These are phyloP conservation scores for Motacilla tschutschensis DNA, from an alignment of 2,113 vertebrate genomes.

Conservation along the genomic window DNA sequence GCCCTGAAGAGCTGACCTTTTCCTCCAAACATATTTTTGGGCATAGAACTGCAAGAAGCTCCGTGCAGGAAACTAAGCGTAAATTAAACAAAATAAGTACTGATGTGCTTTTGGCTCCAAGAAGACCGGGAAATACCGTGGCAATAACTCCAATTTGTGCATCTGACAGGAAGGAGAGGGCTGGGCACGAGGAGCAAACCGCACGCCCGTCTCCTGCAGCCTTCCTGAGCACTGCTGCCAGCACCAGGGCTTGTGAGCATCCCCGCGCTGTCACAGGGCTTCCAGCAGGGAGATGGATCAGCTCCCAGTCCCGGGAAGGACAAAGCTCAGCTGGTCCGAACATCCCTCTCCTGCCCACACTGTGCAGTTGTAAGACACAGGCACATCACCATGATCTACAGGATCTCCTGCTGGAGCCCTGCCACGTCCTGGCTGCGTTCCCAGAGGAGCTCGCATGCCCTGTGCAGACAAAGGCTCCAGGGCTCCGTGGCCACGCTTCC, in stretches of 20 bases:
- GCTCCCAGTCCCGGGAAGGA: background rate
- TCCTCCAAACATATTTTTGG: background rate
- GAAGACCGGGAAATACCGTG: background rate
- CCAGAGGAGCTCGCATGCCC: background rate
- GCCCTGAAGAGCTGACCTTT: slow-evolving; percentile 47
- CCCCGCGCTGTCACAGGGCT: background rate
- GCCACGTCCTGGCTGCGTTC: slow-evolving; percentile 2
- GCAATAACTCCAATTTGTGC: background rate
- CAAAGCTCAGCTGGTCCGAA: background rate
- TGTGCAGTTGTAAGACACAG: background rate
- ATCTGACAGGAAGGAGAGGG: background rate
- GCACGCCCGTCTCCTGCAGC: background rate
- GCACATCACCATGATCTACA: background rate
- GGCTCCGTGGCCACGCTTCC: rapidly evolving
- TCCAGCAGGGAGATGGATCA: background rate
- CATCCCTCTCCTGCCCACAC: background rate
- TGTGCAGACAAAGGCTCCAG: background rate
- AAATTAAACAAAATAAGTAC: slow-evolving; percentile 29
- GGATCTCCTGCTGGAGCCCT: slow-evolving; percentile 17
- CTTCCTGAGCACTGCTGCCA: background rate
- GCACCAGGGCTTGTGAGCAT: background rate
- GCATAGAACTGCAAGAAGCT: background rate
- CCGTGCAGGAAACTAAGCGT: background rate
- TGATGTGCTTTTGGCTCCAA: slow-evolving; percentile 1
- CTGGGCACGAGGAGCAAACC: rapidly evolving